These are phyloP conservation scores for Homarus americanus DNA, from an alignment of 1,140 invertebrate species.

Conservation along the genomic window DNA sequence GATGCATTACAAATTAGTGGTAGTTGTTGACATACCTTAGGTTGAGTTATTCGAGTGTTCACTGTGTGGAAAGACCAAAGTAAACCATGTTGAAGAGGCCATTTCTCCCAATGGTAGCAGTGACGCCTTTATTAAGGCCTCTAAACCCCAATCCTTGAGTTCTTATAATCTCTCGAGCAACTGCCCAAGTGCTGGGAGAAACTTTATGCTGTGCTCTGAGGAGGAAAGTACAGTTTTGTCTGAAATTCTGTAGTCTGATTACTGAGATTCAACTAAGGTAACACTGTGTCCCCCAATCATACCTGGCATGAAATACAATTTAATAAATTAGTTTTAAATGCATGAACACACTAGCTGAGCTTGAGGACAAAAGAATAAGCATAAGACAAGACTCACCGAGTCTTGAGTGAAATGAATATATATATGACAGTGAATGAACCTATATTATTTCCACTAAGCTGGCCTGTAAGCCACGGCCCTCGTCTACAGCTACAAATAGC, in stretches of 20 bases:
- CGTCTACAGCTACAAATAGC: too few species aligned
- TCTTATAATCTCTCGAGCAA: slow-evolving; percentile 54
- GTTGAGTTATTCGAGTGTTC: slow-evolving; percentile 48
- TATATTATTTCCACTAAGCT: too few species aligned
- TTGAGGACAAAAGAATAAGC: too few species aligned
- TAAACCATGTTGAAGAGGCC: slow-evolving; percentile 58
- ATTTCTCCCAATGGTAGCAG: slow-evolving; percentile 62
- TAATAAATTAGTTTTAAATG: too few species aligned
- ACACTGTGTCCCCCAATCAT: not conserved
- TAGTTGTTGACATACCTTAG: slow-evolving; percentile 35
- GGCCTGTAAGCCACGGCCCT: too few species aligned
- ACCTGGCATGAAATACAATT: not conserved
- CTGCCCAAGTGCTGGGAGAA: slow-evolving; percentile 52
- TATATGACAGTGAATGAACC: too few species aligned
- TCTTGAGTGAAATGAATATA: too few species aligned
- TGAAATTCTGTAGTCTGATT: too few species aligned
- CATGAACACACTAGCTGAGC: too few species aligned
- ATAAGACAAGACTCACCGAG: too few species aligned
- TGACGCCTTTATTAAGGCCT: slow-evolving; percentile 63
- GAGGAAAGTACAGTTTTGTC: not conserved
- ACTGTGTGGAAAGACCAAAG: slow-evolving; percentile 64
- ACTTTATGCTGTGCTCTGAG: slow-evolving; percentile 50
- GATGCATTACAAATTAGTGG: too few species aligned
- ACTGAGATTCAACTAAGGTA: not conserved
- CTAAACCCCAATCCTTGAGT: slow-evolving; percentile 56